Conservation (phyloP, 2,888 invertebrate species). For the Spicauda simplicius region DNA sequence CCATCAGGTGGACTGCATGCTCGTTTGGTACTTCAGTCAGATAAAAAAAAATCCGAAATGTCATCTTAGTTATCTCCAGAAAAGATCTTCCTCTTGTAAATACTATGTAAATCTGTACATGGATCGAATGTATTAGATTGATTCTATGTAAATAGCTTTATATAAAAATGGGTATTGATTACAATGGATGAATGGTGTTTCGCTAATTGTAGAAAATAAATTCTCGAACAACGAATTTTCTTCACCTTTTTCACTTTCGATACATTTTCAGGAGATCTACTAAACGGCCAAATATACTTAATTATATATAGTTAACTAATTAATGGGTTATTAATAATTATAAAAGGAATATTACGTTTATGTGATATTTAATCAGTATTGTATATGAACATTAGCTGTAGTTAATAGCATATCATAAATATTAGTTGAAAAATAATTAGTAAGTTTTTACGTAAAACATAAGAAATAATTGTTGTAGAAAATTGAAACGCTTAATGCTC, state of each 20-base stretch:
- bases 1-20: too few species aligned
- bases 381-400: not conserved
- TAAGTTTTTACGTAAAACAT: conserved; percentile 1
- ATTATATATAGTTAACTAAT: not conserved
- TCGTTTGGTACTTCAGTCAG: too few species aligned
- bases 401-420: conserved; percentile 1
- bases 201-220: not conserved
- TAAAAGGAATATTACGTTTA: not conserved
- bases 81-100: too few species aligned
- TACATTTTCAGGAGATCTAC: not conserved
- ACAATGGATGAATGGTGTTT: not conserved
- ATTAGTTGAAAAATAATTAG: not conserved
- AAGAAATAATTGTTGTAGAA: not conserved
- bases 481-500: not conserved
- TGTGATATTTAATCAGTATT: conserved; percentile 1
- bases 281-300: not conserved
- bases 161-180: too few species aligned
- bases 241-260: conserved; percentile 2
- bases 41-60: too few species aligned
- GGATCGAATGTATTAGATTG: too few species aligned
- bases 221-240: not conserved
- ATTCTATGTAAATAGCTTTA: too few species aligned
- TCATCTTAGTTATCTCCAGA: too few species aligned
- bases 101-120: too few species aligned
- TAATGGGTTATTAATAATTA: not conserved